Evolutionary conservation across 1,140 invertebrate genomes (phyloP).

Genomic region (Philopotamus ludificatus): DNA sequence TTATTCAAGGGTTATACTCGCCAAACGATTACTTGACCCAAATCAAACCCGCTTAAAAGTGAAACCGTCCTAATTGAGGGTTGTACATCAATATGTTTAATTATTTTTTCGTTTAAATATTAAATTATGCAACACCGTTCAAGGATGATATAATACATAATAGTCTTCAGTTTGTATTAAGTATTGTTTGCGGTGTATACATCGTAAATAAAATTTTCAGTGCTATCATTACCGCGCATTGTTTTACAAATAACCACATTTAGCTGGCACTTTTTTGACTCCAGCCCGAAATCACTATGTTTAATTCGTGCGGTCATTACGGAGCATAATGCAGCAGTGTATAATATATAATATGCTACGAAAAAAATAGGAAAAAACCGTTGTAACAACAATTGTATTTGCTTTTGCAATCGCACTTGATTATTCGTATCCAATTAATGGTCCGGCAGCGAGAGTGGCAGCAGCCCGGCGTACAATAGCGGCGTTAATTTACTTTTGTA

Average conservation of each 20-base stretch:
- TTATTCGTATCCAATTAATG: constrained; percentile 28
- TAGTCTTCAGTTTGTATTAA: no score
- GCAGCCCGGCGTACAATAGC: constrained; percentile 13
- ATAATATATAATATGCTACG: not conserved
- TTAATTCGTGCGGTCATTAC: not conserved
- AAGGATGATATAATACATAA: no score
- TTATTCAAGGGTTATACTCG: no score
- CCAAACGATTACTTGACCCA: no score
- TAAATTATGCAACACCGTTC: no score
- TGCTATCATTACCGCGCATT: not conserved
- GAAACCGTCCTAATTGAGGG: no score
- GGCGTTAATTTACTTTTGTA: constrained; percentile 25
- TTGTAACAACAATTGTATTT: constrained; percentile 16
- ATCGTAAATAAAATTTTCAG: not conserved
- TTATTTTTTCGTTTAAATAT: no score
- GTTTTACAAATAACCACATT: not conserved
- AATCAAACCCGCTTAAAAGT: no score
- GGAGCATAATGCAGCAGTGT: not conserved
- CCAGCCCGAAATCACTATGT: not conserved
- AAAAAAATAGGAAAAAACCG: constrained; percentile 9
- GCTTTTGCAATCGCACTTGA: constrained; percentile 20
- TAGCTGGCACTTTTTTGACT: not conserved
- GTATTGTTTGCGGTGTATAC: not conserved
- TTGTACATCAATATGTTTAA: no score
- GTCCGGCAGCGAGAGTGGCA: constrained; percentile 6